Evolutionary conservation across 1,140 invertebrate species (phyloP).

Genomic region (Capitella teleta): DNA sequence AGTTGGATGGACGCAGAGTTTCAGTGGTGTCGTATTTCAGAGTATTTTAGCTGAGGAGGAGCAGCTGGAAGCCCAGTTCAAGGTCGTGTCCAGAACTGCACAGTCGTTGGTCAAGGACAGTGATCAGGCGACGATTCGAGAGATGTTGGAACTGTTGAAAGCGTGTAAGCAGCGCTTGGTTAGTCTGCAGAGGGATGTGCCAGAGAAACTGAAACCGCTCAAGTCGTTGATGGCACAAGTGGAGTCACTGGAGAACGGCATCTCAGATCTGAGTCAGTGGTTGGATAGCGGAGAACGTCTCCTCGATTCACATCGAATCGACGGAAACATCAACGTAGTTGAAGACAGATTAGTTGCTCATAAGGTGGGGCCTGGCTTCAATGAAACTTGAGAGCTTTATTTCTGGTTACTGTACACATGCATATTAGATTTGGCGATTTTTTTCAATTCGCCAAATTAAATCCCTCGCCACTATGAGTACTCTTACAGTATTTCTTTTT

Average conservation of each 20-base stretch:
- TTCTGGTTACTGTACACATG: too few species aligned
- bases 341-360: conserved; percentile 66
- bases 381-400: too few species aligned
- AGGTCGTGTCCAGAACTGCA: conserved; percentile 76
- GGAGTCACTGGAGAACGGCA: conserved; percentile 74
- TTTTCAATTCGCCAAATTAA: too few species aligned
- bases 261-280: conserved; percentile 74
- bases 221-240: conserved; percentile 66
- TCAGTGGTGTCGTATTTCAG: conserved; percentile 34
- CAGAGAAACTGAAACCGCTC: conserved; percentile 28
- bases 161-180: conserved; percentile 70
- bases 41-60: conserved; percentile 56
- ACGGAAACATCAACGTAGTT: conserved; percentile 60
- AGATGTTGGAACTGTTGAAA: conserved; percentile 78
- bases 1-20: neutral
- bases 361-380: conserved; percentile 50
- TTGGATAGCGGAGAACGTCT: conserved; percentile 68
- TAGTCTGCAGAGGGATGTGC: conserved; percentile 53
- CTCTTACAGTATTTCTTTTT: conserved; percentile 12
- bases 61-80: conserved; percentile 77
- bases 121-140: conserved; percentile 77
- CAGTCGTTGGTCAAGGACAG: conserved; percentile 79
- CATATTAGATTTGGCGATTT: too few species aligned
- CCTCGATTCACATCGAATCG: conserved; percentile 51
- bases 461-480: too few species aligned